Evolutionary conservation across 2,888 invertebrate genomes (phyloP).

Genomic region (Hedya salicella): DNA sequence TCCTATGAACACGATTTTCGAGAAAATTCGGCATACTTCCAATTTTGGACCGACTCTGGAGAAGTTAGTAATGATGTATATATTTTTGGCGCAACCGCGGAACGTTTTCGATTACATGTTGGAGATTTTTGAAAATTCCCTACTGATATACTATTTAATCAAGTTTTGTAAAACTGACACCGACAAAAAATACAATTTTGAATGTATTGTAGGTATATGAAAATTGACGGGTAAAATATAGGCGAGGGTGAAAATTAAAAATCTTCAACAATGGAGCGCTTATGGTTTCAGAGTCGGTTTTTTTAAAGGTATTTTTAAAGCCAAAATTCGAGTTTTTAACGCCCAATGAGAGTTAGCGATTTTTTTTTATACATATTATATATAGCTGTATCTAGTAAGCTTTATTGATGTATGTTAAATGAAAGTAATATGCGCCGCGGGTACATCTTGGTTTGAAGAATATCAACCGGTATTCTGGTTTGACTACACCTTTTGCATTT

Average conservation of each 20-base stretch:
- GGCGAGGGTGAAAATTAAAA: background rate
- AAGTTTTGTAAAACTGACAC: no score
- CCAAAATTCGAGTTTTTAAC: conserved; percentile 39
- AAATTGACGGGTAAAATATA: background rate
- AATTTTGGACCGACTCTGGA: conserved; percentile 41
- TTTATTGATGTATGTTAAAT: conserved; percentile 51
- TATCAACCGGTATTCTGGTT: background rate
- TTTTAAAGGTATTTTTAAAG: conserved; percentile 42
- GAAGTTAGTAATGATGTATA: conserved; percentile 5
- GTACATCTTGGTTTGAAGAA: conserved; percentile 13
- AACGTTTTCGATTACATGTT: background rate
- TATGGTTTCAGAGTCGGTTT: conserved; percentile 25
- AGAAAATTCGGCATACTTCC: conserved; percentile 51
- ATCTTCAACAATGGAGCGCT: conserved; percentile 7
- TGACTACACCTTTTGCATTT: background rate
- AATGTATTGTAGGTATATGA: background rate
- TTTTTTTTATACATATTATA: conserved; percentile 63
- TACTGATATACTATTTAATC: no score
- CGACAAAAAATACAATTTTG: no score
- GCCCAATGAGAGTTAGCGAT: conserved; percentile 48
- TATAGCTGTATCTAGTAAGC: conserved; percentile 71
- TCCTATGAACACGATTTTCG: conserved; percentile 53
- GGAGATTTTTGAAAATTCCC: conserved; percentile 5
- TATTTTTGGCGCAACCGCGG: conserved; percentile 1
- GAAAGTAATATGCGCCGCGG: conserved; percentile 48